phyloP scores from a whole-genome alignment of 2,797 vertebrate species.

The Hoplostethus mediterraneus region DNA sequence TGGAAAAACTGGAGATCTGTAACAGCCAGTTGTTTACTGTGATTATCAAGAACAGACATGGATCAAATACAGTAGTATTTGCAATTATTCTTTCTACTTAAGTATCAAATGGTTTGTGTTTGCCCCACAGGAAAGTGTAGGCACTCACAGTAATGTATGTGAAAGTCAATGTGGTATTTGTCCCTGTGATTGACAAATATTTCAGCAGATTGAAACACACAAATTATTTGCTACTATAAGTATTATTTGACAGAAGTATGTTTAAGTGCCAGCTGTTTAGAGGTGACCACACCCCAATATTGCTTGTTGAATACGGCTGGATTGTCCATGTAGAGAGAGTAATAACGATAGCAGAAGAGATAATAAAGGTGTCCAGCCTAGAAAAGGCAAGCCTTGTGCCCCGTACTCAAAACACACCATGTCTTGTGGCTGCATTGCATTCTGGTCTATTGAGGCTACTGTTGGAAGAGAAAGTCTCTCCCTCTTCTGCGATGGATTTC shows the following conservation, averaged over 20 bases:
- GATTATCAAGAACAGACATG: background rate
- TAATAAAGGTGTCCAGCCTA: too few species aligned
- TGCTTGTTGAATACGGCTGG: background rate
- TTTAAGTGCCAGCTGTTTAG: background rate
- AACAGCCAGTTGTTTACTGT: background rate
- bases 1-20: background rate
- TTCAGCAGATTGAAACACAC: too few species aligned
- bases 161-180: too few species aligned
- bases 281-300: background rate
- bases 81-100: slow-evolving; percentile 17
- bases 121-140: background rate
- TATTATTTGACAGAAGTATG: background rate
- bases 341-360: too few species aligned
- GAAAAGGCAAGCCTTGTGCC: too few species aligned
- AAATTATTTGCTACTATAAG: background rate
- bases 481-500: too few species aligned
- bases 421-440: too few species aligned
- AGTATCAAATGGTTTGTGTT: background rate
- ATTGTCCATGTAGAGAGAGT: too few species aligned
- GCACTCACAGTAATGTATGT: too few species aligned
- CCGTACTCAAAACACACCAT: background rate
- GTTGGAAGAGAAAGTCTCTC: too few species aligned
- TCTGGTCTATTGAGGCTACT: too few species aligned
- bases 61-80: background rate
- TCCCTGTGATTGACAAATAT: background rate